phyloP scores from a whole-genome alignment of 2,113 vertebrate genomes.

The Elachura formosa region DNA sequence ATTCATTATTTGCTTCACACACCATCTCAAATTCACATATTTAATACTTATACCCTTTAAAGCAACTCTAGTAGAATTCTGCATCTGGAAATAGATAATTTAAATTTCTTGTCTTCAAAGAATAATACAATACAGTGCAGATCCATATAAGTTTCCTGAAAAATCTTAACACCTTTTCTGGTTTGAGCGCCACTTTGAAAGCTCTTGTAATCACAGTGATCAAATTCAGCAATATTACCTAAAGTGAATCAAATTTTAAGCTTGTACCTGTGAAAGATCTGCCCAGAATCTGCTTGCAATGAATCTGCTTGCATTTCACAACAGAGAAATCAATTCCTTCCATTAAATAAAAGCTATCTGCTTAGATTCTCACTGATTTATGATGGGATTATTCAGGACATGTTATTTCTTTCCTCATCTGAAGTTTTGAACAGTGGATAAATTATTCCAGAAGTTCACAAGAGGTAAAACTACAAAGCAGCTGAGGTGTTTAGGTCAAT shows the following conservation, averaged over 20 bases:
- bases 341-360: background rate
- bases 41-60: background rate
- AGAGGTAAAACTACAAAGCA: background rate
- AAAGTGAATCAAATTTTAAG: background rate
- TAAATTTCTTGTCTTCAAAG: too few relatives aligned
- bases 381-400: background rate
- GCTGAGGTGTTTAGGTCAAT: background rate
- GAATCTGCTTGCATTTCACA: background rate
- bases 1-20: background rate
- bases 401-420: background rate
- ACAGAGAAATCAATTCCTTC: background rate
- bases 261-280: background rate
- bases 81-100: background rate
- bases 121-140: background rate
- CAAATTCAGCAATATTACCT: background rate
- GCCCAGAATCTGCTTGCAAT: too few relatives aligned
- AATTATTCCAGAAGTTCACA: background rate
- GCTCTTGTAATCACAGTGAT: background rate
- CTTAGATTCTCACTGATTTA: background rate
- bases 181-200: background rate
- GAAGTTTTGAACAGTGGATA: background rate
- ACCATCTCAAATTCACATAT: background rate
- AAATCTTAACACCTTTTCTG: background rate
- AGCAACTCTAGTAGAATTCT: background rate
- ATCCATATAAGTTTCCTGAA: background rate